Percentiles rank a stretch among this genome's conserved stretches.
Evolutionary conservation across 2,113 vertebrate genomes (phyloP).

Genomic region (Penelope pileata): DNA sequence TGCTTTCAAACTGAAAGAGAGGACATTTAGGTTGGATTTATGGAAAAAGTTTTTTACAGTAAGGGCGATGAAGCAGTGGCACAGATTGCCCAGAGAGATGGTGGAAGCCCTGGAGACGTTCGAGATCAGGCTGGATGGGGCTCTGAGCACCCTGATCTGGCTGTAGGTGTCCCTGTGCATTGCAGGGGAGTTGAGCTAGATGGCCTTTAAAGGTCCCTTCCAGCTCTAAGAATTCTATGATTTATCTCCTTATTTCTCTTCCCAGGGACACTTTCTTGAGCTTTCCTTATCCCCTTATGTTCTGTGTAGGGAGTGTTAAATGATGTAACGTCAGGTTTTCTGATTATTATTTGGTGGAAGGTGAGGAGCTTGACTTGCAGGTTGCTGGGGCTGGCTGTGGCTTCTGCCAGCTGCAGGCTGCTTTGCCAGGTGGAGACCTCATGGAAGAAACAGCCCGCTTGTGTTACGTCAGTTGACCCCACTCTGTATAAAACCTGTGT

Average conservation of each 20-base stretch:
- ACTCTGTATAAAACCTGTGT: not conserved
- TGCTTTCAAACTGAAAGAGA: too few species aligned
- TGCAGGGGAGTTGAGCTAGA: too few species aligned
- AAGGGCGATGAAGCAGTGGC: too few species aligned
- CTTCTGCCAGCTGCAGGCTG: not conserved
- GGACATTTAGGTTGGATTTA: too few species aligned
- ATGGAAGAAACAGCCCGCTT: not conserved
- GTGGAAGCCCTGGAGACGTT: too few species aligned
- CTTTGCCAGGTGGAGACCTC: not conserved
- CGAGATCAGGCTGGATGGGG: too few species aligned
- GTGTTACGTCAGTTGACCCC: not conserved
- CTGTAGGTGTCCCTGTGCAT: too few species aligned
- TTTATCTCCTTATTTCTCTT: not conserved
- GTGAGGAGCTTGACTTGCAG: not conserved
- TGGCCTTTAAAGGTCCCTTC: too few species aligned
- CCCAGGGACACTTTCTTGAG: not conserved
- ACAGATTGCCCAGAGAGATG: too few species aligned
- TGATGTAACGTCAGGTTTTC: not conserved
- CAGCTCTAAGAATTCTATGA: too few species aligned
- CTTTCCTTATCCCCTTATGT: not conserved
- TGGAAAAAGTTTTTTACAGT: too few species aligned
- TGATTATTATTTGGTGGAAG: not conserved
- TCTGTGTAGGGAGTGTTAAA: not conserved
- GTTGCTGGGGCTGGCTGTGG: not conserved
- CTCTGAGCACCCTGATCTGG: too few species aligned